Evolutionary conservation across 2,888 invertebrate species (phyloP).

Genomic region (Aspidapion aeneum): DNA sequence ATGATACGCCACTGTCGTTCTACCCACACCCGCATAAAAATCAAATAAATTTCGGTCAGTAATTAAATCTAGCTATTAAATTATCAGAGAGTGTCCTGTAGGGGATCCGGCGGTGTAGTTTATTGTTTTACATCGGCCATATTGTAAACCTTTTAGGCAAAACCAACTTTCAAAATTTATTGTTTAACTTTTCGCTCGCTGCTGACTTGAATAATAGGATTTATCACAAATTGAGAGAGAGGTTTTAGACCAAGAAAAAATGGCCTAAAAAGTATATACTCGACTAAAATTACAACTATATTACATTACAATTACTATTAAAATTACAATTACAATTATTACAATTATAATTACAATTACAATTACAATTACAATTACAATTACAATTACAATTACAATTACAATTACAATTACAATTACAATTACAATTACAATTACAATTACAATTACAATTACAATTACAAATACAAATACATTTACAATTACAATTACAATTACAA

Average conservation of each 20-base stretch:
- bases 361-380: background rate
- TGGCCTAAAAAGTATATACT: no score
- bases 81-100: background rate
- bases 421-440: background rate
- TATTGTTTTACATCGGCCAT: background rate
- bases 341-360: background rate
- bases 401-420: background rate
- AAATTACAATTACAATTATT: background rate
- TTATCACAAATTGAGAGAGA: no score
- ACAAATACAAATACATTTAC: background rate
- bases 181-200: background rate
- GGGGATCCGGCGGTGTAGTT: background rate
- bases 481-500: background rate
- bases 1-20: background rate
- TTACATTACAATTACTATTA: background rate
- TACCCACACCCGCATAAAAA: background rate
- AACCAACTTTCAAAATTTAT: background rate
- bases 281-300: no score
- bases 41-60: background rate
- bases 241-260: no score
- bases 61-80: background rate
- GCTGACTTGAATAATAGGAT: no score
- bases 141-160: background rate
- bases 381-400: background rate
- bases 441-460: background rate